Percentiles rank a stretch among this genome's conserved stretches.
These are phyloP conservation scores for Gallinago undulata DNA, from an alignment of 2,113 vertebrate species.

Conservation along the genomic window DNA sequence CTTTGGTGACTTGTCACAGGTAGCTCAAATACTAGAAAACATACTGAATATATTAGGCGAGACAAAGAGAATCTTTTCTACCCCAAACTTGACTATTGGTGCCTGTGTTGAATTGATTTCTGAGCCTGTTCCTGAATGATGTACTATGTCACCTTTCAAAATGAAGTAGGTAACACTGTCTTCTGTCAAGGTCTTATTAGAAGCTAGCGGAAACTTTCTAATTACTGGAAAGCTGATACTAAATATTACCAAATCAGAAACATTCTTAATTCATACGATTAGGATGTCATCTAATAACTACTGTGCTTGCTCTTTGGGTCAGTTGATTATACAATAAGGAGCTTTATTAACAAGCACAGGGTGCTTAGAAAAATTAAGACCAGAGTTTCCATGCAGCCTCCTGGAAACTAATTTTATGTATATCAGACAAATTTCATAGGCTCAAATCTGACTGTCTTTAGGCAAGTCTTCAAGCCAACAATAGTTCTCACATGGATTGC, in stretches of 20 bases:
- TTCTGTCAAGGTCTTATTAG: neutral
- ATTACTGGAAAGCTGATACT: neutral
- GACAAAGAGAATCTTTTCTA: neutral
- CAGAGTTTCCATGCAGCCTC: neutral
- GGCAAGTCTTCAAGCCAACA: neutral
- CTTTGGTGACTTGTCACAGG: neutral
- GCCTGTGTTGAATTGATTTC: neutral
- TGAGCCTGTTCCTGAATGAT: neutral
- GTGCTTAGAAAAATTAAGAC: neutral
- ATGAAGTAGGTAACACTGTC: neutral
- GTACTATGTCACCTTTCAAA: neutral
- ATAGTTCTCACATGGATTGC: neutral
- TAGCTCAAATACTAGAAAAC: neutral
- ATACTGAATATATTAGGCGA: neutral
- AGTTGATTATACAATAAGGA: neutral
- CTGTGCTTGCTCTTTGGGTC: neutral
- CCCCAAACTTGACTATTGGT: neutral
- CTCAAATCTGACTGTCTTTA: neutral
- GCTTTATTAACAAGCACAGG: neutral
- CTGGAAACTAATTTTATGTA: neutral
- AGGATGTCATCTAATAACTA: neutral
- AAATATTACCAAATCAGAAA: neutral
- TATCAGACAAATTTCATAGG: neutral
- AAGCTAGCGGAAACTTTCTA: neutral
- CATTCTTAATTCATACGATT: neutral